Percentiles rank a stretch among this genome's conserved stretches.
These are phyloP conservation scores for Jordanella pulchra DNA, from an alignment of 2,797 vertebrate species.

Conservation along the genomic window DNA sequence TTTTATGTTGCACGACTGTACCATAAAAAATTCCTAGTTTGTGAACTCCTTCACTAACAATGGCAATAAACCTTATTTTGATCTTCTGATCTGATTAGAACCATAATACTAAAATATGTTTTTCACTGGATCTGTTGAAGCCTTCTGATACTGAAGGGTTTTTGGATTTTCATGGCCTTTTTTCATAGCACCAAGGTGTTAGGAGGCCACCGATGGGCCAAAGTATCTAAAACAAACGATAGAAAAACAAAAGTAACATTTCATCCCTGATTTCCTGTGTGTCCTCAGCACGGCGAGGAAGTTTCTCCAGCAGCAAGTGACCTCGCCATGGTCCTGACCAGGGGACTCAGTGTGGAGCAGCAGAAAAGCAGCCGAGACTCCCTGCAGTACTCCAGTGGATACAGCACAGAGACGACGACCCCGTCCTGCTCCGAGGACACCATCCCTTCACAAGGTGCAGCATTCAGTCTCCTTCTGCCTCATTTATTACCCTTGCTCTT, in stretches of 20 bases:
- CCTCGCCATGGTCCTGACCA: constrained; percentile 94
- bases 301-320: constrained; percentile 92
- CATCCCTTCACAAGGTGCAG: constrained; percentile 93
- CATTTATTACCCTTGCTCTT: neutral
- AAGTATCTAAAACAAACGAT: neutral
- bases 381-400: constrained; percentile 94
- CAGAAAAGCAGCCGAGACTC: constrained; percentile 97
- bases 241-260: neutral
- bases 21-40: too few relatives aligned
- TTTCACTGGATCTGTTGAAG: too few relatives aligned
- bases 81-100: too few relatives aligned
- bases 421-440: constrained; percentile 97
- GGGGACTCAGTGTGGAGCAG: constrained; percentile 92
- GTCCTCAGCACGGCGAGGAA: constrained; percentile 88
- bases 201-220: neutral
- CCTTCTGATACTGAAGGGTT: too few relatives aligned
- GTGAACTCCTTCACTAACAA: too few relatives aligned
- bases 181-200: neutral
- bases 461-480: neutral
- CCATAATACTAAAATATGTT: too few relatives aligned
- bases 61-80: too few relatives aligned
- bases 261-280: neutral
- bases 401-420: constrained; percentile 95
- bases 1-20: too few relatives aligned
- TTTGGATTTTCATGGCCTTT: neutral